Base-by-base conservation (phyloP, 2,113 vertebrate species). In the Heliornis fulica region DNA sequence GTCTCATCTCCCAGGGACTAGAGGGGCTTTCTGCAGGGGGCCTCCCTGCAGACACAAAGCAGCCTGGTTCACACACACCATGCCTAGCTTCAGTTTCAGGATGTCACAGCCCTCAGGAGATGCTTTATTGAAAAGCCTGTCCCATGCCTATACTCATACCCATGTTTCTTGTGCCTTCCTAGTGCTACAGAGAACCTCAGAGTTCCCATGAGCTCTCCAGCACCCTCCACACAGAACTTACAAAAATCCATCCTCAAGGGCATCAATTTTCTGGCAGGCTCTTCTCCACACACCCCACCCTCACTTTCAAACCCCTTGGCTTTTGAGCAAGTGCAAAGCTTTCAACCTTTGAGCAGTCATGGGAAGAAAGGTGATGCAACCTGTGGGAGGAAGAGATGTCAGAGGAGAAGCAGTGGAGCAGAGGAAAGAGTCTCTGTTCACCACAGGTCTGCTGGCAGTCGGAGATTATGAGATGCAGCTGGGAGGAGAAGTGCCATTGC, bases 401-500 rank as follows among this genome's bases (percentile, higher is more conserved):
- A 50, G 82, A 91, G 70, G 66, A 80, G 68, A 59, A 88, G 66
- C 41, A 34, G 54, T 0, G 2, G 9, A 79, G 83, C 53, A 60
- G 32, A 8, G 56, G 15, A 70, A 90, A 61, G 59, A n/a, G 66
- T 46, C 63, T 89, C 81, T 83, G 70, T 13, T 92, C 84, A 48
- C 87, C 75, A 28, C 89, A 53, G 89, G 66, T 82, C 91, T 95
- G 81, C 78, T 93, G 78, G 82, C 74, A 93, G 91, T 31, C 9
- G 0, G 78, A 43, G 85, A 66, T n/a, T 48, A 50, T 43, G 56
- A 94, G 88, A 61, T 63, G 36, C 79, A 92, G 88, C 85, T 72
- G 87, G 84, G 78, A 95, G 69, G 68, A 94, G 79, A 93, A 96
- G 94, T 81, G 88, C 80, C 82, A 63, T 61, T 92, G 94, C 72